Evolutionary conservation across 1,140 invertebrate species (phyloP), one percentile per base, ranked within the genome.

Genomic region (Dinoponera quadriceps): DNA sequence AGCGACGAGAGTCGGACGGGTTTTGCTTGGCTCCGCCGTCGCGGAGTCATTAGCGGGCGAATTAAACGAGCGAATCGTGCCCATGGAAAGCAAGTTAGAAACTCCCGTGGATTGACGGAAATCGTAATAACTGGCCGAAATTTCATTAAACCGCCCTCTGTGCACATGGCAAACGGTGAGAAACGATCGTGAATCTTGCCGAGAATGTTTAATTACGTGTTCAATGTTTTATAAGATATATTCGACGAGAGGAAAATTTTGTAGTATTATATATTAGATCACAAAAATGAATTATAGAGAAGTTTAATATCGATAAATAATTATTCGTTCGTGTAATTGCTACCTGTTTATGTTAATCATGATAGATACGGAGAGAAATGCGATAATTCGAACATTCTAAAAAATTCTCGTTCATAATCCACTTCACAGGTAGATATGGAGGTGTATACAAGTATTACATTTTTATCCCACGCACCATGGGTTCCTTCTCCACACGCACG

Each of bases 401-500:
- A 65, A 69, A 63, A 48, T 77, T 77, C 38, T 44, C 44, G 65
- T 11, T 54, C 60, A 69, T 74, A 75, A 62, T 87, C 68, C 57
- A n/a, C 27, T 18, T 49, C 14, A 57, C 27, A 14, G 38, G 57
- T n/a, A 44, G 75, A 80, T 80, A 71, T 66, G 65, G 63, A 71
- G 33, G 71, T 27, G 65, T 80, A 77, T 59, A 51, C 75, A 57
- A 48, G 51, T 80, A 80, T 80, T 51, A 29, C 75, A 71, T 71
- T 80, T 65, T 80, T 80, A 80, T 80, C 75, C 75, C 75, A 80
- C 75, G 73, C 73, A 63, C 27, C 73, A n/a, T n/a, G 33, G 49
- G 63, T 57, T 29, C 33, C 75, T 69, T 69, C 49, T 2, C 63
- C 51, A 20, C 63, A 69, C 29, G 63, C 63, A 65, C 59, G 60